phyloP scores from a whole-genome alignment of 2,797 vertebrate genomes.

The Mallotus villosus region DNA sequence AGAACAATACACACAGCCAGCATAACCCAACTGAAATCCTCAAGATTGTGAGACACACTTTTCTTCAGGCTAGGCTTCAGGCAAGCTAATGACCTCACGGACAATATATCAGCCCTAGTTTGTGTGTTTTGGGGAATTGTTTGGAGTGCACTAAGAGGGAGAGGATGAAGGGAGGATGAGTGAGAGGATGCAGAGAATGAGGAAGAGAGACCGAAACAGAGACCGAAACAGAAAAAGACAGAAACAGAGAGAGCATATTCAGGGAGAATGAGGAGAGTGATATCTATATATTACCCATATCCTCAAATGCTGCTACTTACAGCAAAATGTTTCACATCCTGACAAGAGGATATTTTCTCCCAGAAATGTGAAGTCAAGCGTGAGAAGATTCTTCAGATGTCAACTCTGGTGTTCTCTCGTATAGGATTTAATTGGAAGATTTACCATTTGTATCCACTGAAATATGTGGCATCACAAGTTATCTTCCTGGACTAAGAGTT shows the following conservation, averaged over 20 bases:
- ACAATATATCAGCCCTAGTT: background rate
- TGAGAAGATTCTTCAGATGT: constrained; percentile 1
- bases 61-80: background rate
- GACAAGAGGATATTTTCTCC: background rate
- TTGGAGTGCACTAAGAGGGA: background rate
- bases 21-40: background rate
- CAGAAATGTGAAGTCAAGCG: background rate
- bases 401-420: background rate
- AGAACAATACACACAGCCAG: background rate
- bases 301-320: background rate
- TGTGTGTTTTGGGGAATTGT: background rate
- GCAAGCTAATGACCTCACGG: background rate
- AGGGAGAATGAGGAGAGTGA: background rate
- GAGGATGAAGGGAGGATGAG: background rate
- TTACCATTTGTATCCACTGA: background rate
- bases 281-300: background rate
- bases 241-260: background rate
- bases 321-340: background rate
- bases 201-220: background rate
- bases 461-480: background rate
- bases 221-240: background rate
- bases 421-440: background rate
- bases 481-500: background rate
- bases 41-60: background rate
- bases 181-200: background rate